Evolutionary conservation across 2,797 vertebrate genomes (phyloP), one percentile per base, ranked within the genome.

Genomic region (Threskiornis aethiopicus): DNA sequence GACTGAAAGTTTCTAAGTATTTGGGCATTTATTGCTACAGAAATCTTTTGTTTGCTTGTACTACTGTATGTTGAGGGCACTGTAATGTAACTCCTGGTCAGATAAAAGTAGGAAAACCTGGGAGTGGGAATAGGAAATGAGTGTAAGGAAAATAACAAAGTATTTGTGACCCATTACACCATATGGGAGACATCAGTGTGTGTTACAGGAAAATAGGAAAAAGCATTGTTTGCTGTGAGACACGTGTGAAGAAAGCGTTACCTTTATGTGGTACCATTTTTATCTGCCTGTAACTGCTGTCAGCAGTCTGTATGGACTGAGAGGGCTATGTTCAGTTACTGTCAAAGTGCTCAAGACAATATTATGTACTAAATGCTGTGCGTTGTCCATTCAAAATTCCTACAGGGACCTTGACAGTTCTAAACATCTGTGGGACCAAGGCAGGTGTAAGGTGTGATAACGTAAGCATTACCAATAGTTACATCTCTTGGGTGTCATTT

Each of bases 211-310:
- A 66, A 82, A 9, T 10, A 66, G 22, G 21, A n/a, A 46, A 46
- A n/a, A 4, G 4, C 3, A 11, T 19, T 54, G 11, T 41, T 77
- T 31, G 22, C 51, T 76, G 31, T 54, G 31, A 47, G 0, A 1
- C 1, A 0, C 0, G 4, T 42, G 28, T 37, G 67, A 79, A 59
- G 57, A 55, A 81, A 69, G 3, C 3, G 6, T 64, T 81, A 19
- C 13, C 13, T 64, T 57, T 12, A 11, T 26, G 31, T 41, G 15
- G 31, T 29, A 12, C 22, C 9, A 5, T 10, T 41, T 81, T 52
- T 54, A 26, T 24, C 22, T 70, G 31, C 6, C 33, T 51, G 17
- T 75, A 55, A 28, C 5, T 42, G 19, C 29, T 78, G 22, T 49
- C 61, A 72, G n/a, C 14, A 25, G 14, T 39, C 44, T 42, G 3